phyloP scores from a whole-genome alignment of 2,797 vertebrate genomes.

The Salarias fasciatus region DNA sequence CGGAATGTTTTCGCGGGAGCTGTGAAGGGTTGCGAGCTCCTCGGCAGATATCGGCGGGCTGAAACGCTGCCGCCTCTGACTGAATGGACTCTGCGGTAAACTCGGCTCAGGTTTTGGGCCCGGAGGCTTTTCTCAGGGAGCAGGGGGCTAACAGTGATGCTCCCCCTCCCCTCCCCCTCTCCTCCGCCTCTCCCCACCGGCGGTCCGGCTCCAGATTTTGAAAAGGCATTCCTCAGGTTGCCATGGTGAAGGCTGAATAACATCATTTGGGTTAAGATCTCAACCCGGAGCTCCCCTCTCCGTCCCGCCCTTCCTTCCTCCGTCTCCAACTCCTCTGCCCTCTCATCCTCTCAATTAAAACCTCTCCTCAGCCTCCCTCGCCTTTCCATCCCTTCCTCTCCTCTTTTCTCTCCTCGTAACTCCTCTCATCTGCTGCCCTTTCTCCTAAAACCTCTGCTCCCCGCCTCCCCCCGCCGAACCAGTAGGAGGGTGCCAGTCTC shows the following conservation, averaged over 20 bases:
- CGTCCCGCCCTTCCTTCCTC: slow-evolving; percentile 38
- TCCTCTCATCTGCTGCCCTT: slow-evolving; percentile 72
- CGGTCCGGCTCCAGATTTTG: slow-evolving; percentile 48
- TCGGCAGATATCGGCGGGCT: not conserved
- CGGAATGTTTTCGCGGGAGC: slow-evolving; percentile 7
- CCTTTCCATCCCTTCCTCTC: slow-evolving; percentile 22
- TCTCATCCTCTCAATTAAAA: slow-evolving; percentile 74
- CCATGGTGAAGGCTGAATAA: slow-evolving; percentile 77
- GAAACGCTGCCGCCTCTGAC: slow-evolving; percentile 30
- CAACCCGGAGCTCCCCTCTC: slow-evolving; percentile 54
- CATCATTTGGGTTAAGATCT: slow-evolving; percentile 71
- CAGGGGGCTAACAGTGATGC: slow-evolving; percentile 9
- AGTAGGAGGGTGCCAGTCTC: slow-evolving; percentile 75
- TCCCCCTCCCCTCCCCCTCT: slow-evolving; percentile 20
- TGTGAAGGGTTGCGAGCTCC: slow-evolving; percentile 5
- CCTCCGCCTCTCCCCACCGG: too few species aligned
- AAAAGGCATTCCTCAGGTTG: slow-evolving; percentile 79
- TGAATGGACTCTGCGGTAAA: slow-evolving; percentile 41
- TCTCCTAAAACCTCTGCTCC: slow-evolving; percentile 70
- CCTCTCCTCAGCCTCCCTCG: slow-evolving; percentile 31
- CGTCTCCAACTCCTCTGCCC: slow-evolving; percentile 40
- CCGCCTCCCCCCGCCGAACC: slow-evolving; percentile 66
- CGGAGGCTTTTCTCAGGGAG: slow-evolving; percentile 48
- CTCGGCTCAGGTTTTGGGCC: slow-evolving; percentile 44
- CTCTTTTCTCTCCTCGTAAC: slow-evolving; percentile 55